Base-by-base conservation (phyloP, 2,797 vertebrate species). In the Benthosema pterotum region DNA sequence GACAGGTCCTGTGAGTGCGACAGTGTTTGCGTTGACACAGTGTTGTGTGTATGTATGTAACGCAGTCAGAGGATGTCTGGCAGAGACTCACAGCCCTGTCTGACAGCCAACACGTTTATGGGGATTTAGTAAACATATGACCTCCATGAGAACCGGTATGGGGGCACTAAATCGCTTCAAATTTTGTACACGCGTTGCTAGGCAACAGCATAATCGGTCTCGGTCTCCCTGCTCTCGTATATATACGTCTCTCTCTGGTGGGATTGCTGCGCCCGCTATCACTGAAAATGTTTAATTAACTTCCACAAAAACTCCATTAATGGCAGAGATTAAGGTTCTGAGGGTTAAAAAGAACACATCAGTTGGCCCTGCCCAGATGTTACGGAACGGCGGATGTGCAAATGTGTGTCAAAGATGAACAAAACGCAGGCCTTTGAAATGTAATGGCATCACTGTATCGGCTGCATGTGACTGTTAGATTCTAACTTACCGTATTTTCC, bases 111-210 rank as follows among this genome's bases (percentile, higher is more conserved):
- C 77, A 78, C 72, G 63, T 70, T 51, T 62, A 73, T 83, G 79
- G 82, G 80, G 80, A 79, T 85, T 88, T 86, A 71, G 83, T 82
- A 84, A 90, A 89, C 78, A 87, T 89, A 89, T 90, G 88, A 91
- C 90, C 87, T 88, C 85, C 86, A 72, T 77, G 80, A 87, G 82
- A 87, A 89, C 76, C 87, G 83, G 85, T 87, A 89, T 87, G 87
- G 87, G 88, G 87, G 80, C 85, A 89, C 83, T 72, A 89, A 90
- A 91, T 88, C 75, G 66, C 82, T 92, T 91, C 78, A 83, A 88
- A 87, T 91, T 92, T 91, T 92, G 88, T 91, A 83, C 91, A 91
- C 83, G 88, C 79, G 92, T 94, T 94, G 92, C 93, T 92, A 92
- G 87, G 93, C 93, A 93, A 94, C 93, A 91, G 87, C 77, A 84